Conservation (phyloP, 2,113 vertebrate species). For the Otocyon megalotis region DNA sequence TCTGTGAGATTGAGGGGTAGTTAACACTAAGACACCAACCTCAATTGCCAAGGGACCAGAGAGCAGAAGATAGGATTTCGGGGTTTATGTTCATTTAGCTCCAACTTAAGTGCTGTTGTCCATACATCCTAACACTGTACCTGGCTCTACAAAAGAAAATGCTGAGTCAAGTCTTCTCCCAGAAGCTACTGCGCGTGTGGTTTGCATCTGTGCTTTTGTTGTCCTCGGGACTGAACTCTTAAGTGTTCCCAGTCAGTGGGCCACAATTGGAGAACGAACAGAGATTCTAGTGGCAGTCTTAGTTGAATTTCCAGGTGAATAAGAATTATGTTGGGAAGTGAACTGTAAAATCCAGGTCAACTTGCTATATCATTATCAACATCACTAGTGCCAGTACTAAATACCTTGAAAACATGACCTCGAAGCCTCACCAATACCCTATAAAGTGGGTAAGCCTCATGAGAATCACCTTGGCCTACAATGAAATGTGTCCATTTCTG, state of each 20-base stretch:
- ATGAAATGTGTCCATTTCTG: not conserved
- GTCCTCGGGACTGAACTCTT: not conserved
- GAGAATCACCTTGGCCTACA: not conserved
- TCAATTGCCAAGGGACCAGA: not conserved
- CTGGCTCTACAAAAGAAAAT: not conserved
- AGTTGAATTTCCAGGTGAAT: not conserved
- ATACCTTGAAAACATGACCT: not conserved
- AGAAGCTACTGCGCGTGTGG: not conserved
- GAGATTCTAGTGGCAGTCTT: not conserved
- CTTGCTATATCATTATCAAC: not conserved
- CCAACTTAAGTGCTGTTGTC: not conserved
- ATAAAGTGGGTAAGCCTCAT: not conserved
- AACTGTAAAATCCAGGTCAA: not conserved
- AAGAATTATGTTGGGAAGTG: constrained; percentile 24
- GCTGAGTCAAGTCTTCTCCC: not conserved
- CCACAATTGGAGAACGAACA: not conserved
- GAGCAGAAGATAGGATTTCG: not conserved
- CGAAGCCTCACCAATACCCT: not conserved
- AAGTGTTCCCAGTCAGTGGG: not conserved
- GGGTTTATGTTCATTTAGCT: not conserved
- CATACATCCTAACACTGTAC: not conserved
- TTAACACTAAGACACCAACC: not conserved
- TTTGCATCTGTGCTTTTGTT: not conserved
- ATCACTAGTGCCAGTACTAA: not conserved
- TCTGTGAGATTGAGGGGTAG: not conserved